These are phyloP conservation scores for Tinea pellionella DNA, from an alignment of 2,888 invertebrate species.

Conservation along the genomic window DNA sequence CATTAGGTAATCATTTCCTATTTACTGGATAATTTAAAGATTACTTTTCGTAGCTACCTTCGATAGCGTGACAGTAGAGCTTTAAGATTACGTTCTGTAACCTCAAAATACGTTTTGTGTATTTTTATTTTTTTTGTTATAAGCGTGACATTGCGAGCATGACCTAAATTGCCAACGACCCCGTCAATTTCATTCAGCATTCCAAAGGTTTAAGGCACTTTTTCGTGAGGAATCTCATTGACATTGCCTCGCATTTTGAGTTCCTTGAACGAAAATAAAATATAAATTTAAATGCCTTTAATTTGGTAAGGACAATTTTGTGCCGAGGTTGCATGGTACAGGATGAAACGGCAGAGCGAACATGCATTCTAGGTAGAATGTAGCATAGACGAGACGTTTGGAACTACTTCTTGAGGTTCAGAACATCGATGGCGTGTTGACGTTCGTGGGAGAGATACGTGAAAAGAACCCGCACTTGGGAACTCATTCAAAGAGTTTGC, in stretches of 20 bases:
- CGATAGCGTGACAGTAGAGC: neutral
- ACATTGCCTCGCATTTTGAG: neutral
- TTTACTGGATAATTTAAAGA: neutral
- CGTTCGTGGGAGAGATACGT: too few species aligned
- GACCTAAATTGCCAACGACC: neutral
- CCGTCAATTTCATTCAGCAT: constrained; percentile 1
- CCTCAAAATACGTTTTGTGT: too few species aligned
- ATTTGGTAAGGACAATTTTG: neutral
- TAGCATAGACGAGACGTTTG: too few species aligned
- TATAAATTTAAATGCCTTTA: neutral
- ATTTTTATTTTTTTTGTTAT: neutral
- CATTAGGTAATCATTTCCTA: neutral
- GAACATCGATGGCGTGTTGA: too few species aligned
- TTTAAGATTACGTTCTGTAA: too few species aligned
- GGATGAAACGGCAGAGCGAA: too few species aligned
- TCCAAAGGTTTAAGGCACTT: neutral
- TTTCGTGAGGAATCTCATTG: neutral
- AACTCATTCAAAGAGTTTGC: too few species aligned
- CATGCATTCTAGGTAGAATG: too few species aligned
- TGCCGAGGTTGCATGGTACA: too few species aligned
- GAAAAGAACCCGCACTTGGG: too few species aligned
- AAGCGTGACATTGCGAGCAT: neutral
- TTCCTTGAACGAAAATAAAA: neutral
- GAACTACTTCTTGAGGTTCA: too few species aligned
- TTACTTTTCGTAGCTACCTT: neutral